Evolutionary conservation across 37 sponge, comb jelly and placozoan species (phyloP).

Genomic region (Cladorhizidae sp.): DNA sequence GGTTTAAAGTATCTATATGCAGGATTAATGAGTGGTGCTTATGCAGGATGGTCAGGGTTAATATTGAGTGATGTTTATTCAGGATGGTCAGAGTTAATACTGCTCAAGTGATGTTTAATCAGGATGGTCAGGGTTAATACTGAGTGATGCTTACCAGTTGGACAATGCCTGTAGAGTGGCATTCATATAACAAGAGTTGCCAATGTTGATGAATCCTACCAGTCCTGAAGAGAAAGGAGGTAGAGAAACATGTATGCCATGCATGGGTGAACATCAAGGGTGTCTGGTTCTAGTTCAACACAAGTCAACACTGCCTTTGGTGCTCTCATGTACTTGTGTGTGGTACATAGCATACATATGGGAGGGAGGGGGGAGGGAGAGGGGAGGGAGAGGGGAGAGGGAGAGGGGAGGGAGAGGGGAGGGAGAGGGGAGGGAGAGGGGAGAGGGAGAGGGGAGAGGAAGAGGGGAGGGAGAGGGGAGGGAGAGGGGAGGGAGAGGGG

Average conservation of each 20-base stretch:
- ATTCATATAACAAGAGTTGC: slow-evolving; percentile 90
- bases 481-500: too few species aligned
- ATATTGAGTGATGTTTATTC: too few species aligned
- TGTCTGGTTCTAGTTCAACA: too few species aligned
- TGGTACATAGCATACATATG: too few species aligned
- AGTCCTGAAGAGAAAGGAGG: slow-evolving; percentile 36
- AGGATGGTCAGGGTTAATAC: too few species aligned
- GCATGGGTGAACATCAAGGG: too few species aligned
- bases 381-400: not conserved
- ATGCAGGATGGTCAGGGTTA: too few species aligned
- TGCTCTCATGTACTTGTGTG: too few species aligned
- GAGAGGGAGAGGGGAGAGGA: not conserved
- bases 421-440: not conserved
- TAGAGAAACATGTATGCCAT: too few species aligned
- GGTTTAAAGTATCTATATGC: not conserved
- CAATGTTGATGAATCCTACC: slow-evolving; percentile 81
- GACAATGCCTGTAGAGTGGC: slow-evolving; percentile 84
- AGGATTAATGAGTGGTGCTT: not conserved
- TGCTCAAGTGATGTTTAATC: too few species aligned
- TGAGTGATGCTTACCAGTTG: slow-evolving; percentile 69
- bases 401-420: not conserved
- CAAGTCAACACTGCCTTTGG: too few species aligned
- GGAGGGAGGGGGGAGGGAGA: not conserved
- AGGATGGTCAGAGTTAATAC: not conserved
- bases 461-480: too few species aligned